phyloP scores from a whole-genome alignment of 1,140 invertebrate species.

The Drosophila novamexicana region DNA sequence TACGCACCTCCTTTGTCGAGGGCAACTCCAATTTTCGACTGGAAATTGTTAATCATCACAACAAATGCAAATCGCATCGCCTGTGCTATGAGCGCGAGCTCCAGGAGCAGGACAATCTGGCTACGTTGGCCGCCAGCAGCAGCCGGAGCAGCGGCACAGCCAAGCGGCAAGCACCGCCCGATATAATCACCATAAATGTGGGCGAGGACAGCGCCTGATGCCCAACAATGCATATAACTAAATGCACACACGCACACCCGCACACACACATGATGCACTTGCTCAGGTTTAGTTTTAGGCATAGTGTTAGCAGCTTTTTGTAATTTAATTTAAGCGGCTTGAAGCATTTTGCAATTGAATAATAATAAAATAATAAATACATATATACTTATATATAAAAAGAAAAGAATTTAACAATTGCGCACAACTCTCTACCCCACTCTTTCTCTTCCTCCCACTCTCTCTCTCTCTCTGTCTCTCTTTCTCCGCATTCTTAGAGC shows the following conservation, averaged over 20 bases:
- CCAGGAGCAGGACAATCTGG: conserved; percentile 82
- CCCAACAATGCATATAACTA: background rate
- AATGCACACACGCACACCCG: background rate
- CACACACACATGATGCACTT: conserved; percentile 30
- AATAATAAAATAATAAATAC: conserved; percentile 16
- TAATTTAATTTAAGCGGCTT: conserved; percentile 47
- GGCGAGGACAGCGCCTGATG: conserved; percentile 67
- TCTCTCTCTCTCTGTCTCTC: background rate
- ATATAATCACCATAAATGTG: conserved; percentile 81
- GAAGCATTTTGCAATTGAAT: conserved; percentile 64
- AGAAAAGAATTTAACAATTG: conserved; percentile 6
- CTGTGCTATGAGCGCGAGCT: conserved; percentile 86
- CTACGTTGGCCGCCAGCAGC: conserved; percentile 30
- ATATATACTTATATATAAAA: background rate
- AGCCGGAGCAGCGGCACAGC: conserved; percentile 27
- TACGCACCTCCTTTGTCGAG: conserved; percentile 90
- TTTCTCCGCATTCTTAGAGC: conserved; percentile 37
- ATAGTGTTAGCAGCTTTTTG: conserved; percentile 51
- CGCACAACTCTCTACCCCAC: conserved; percentile 5
- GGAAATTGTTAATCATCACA: conserved; percentile 91
- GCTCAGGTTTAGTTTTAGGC: conserved; percentile 71
- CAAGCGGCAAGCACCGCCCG: conserved; percentile 45
- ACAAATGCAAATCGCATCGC: conserved; percentile 90
- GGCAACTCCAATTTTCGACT: conserved; percentile 90
- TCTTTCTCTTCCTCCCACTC: background rate